Conservation (phyloP, 2,797 vertebrate species). For the Percopsis omiscomaycus region DNA sequence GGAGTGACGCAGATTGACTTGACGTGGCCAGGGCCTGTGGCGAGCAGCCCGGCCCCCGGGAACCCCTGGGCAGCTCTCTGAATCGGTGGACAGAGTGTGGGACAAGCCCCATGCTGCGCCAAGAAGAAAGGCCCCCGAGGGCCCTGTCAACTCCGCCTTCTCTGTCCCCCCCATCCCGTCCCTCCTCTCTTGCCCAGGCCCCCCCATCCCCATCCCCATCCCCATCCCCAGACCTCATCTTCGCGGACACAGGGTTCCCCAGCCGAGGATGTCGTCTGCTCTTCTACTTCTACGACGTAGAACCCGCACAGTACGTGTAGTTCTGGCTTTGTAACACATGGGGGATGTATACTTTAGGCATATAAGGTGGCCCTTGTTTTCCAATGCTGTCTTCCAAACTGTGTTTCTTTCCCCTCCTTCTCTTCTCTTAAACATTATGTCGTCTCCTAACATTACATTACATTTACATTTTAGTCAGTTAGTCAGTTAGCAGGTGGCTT, state of each 20-base stretch:
- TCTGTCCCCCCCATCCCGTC: constrained; percentile 1
- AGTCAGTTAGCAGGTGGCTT: constrained; percentile 21
- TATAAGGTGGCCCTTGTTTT: not conserved
- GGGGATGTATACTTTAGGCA: too few species aligned
- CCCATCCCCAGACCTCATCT: not conserved
- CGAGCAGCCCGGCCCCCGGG: constrained; percentile 12
- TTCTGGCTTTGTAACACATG: too few species aligned
- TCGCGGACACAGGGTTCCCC: not conserved
- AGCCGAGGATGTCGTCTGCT: not conserved
- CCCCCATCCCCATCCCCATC: not conserved
- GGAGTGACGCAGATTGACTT: constrained; percentile 55
- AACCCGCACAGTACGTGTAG: not conserved
- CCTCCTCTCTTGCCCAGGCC: not conserved
- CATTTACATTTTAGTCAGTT: constrained; percentile 1
- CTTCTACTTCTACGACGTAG: not conserved
- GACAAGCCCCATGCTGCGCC: constrained; percentile 38
- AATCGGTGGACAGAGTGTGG: constrained; percentile 29
- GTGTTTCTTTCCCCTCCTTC: not conserved
- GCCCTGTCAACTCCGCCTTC: constrained; percentile 25
- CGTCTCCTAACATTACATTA: constrained; percentile 6
- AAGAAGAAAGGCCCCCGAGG: constrained; percentile 23
- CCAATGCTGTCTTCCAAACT: not conserved
- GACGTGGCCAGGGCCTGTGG: constrained; percentile 40
- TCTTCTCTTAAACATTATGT: not conserved
- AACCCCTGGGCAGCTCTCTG: constrained; percentile 27